phyloP scores from a whole-genome alignment of 2,888 invertebrate species.

The Octodonta nipae region DNA sequence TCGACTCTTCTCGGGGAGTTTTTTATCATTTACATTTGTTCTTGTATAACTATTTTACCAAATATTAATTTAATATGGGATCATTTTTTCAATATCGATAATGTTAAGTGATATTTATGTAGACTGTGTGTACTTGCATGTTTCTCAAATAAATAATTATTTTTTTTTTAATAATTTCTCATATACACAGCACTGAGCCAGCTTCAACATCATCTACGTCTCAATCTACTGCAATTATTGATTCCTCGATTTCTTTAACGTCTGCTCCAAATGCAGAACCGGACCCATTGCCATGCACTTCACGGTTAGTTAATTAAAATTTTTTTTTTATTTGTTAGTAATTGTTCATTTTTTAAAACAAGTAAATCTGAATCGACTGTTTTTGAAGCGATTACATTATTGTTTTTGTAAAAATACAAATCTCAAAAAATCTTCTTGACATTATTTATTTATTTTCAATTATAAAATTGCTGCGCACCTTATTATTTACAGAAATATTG shows the following conservation, averaged over 20 bases:
- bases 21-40: too few species aligned
- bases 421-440: slow-evolving; percentile 4
- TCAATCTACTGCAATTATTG: slow-evolving; percentile 5
- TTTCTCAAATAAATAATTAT: too few species aligned
- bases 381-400: slow-evolving; percentile 3
- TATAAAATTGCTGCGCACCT: slow-evolving; percentile 5
- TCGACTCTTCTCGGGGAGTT: too few species aligned
- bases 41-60: slow-evolving; percentile 4
- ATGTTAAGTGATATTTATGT: too few species aligned
- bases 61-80: slow-evolving; percentile 6
- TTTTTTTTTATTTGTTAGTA: slow-evolving; percentile 8
- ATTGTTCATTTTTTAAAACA: slow-evolving; percentile 6
- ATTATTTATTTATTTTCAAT: slow-evolving; percentile 7
- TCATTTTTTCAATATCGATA: too few species aligned
- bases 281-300: slow-evolving; percentile 7
- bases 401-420: too few species aligned
- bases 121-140: too few species aligned
- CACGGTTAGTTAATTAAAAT: slow-evolving; percentile 8
- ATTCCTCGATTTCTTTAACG: slow-evolving; percentile 5
- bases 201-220: slow-evolving; percentile 6
- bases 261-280: slow-evolving; percentile 6
- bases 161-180: too few species aligned
- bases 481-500: too few species aligned
- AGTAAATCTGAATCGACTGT: slow-evolving; percentile 5
- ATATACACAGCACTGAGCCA: slow-evolving; percentile 8